Base-by-base conservation (phyloP, 2,888 invertebrate species). In the Sinhomidia bicolor region DNA sequence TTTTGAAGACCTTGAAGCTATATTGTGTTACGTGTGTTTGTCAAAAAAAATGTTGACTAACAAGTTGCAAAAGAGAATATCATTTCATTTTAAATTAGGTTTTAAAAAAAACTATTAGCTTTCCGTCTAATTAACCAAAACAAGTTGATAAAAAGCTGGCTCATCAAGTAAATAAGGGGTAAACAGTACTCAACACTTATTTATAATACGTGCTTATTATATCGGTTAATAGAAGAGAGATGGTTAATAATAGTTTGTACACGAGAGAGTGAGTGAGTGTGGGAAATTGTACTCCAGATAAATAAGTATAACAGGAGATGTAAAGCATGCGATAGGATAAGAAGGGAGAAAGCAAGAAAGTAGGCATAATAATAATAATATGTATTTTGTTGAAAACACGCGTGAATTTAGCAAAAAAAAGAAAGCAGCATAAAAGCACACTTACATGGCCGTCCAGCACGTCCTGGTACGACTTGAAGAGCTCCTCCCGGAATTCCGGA, bases 401-500 rank as follows among this genome's bases (percentile, higher is more conserved):
- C 36, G 36, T 36, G 36, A 36, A 36, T 36, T 47, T 47, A 47
- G 14, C 12, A 47, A n/a, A n/a, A n/a, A n/a, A n/a, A n/a, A n/a
- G n/a, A n/a, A 26, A 65, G n/a, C 14, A 6, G 23, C 20, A 60
- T 20, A 17, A 23, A 41, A 41, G 12, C 6, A 68, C 41, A 41
- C 68, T 20, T 68, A 87, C 88, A 74, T 85, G 84, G 32, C 82
- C 83, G 51, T 51, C 90, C 36, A 76, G 85, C 26, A 89, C 89
- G 65, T 74, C 89, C 89, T 89, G 89, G 89, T 86, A 89, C 89
- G 89, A 68, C 60, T 65, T 85, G 68, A 44, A 81, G 82, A 89
- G 78, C 54, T 81, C 65, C 85, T 82, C 82, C 82, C 85, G 89
- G 89, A 89, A 89, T 89, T 89, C 89, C 89, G 89, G 86, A 89